Evolutionary conservation across 2,113 vertebrate genomes (phyloP), one percentile per base, ranked within the genome.

Genomic region (Petromus typicus): DNA sequence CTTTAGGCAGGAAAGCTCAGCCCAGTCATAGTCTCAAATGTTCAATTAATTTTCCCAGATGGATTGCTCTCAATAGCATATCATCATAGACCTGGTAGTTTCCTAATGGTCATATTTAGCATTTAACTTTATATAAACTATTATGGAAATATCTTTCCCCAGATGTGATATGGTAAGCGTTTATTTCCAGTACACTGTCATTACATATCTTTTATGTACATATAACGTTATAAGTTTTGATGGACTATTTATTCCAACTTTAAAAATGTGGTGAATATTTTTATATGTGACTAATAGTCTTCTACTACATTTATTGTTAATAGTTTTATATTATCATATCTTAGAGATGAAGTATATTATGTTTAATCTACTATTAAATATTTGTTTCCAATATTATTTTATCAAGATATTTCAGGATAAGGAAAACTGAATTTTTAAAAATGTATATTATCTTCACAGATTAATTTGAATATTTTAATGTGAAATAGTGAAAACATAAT

Each of bases 331-430:
- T 76, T 78, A 75, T 85, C 66, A 43, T 2, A 48, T 57, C 25
- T 61, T 64, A 69, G 7, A 75, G 25, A 54, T 67, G 89, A 80
- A 89, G 30, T 12, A 43, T 51, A 13, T 1, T 27, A 27, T 81
- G 56, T 43, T 30, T 64, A n/a, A 71, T 75, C 12, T 76, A 27
- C 7, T 81, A 11, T 9, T 57, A 20, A 89, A 63, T 0, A 51
- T 82, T 90, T 83, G 57, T 82, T 89, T 89, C 20, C 20, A 92
- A n/a, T 7, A 76, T 56, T 81, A 66, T 66, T 73, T 84, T 83
- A 80, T 67, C 2, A 81, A 93, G 34, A 48, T 69, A 76, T 34
- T 76, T 3, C 27, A 67, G 23, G 0, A 14, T 56, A 85, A 69
- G 16, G 1, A 82, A 56, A 51, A 64, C 64, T 71, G 63, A 3